Base-by-base conservation (phyloP, 2,113 vertebrate genomes). In the Eclectus roratus region DNA sequence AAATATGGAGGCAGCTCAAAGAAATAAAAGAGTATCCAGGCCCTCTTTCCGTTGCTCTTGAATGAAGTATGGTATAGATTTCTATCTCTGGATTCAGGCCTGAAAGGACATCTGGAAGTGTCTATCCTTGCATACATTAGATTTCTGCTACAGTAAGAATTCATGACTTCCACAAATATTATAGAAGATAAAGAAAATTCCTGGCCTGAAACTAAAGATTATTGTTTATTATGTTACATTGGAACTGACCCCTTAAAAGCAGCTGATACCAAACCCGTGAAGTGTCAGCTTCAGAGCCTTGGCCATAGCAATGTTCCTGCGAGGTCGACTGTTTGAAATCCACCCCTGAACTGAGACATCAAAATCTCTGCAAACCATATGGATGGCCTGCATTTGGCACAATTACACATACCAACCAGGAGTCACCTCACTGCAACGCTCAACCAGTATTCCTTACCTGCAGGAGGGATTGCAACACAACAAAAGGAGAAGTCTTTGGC, bases 21-120 rank as follows among this genome's bases (percentile, higher is more conserved):
- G 55, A 63, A 80, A 79, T 74, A 49, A 91, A 85, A 14, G 21
- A 6, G 9, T 80, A 53, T 58, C 41, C 74, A 82, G 41, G 25
- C 8, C 8, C 11, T 83, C 50, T 39, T 70, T 63, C 53, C 1
- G 0, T 56, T 91, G 18, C 17, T 90, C 52, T 78, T 74, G 69
- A 94, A 73, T 41, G 56, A 83, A 71, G 43, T 28, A 85, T 44
- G 35, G 60, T 47, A 60, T 58, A 47, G 46, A 88, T 96, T 80
- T 95, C 88, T 60, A 71, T 65, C 53, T 72, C 85, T 88, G 93
- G 79, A 93, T 83, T 88, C 65, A 88, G 39, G 46, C 88, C 79
- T 93, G 79, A 72, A 84, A 94, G 65, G 44, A 91, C 76, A 93
- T 86, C 82, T 96, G 89, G 92, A 80, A 76, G 43, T 31, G 31